Evolutionary conservation across 2,113 vertebrate species (phyloP), one percentile per base, ranked within the genome.

Genomic region (Pelecanus crispus): DNA sequence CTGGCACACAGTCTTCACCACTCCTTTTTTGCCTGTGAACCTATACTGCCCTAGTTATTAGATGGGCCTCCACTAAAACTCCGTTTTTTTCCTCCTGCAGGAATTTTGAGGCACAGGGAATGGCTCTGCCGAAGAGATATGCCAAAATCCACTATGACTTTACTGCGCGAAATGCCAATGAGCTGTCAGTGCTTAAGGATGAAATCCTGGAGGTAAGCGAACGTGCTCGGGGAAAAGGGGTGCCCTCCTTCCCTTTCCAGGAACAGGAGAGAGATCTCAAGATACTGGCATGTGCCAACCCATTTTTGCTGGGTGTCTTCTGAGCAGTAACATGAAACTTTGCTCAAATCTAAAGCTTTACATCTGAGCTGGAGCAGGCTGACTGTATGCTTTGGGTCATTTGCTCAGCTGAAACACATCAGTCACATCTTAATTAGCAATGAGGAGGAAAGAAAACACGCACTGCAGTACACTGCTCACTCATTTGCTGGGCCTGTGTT

Each of bases 111-210:
- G 97, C 96, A 20, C 97, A 95, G 56, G 97, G 92, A 31, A 96
- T 97, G 91, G 89, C 96, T 59, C 83, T 59, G 17, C 52, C 88
- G 11, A 98, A 97, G 47, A 99, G 98, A 98, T 99, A 98, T 61
- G 99, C 98, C 98, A 99, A 98, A 98, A 98, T 99, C 52, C 98
- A 97, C 85, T 99, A 99, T 14, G 98, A 99, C 97, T 99, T 99
- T 95, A 99, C 99, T 0, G 99, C 99, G 1, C 98, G 98, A 24
- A 99, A 99, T 36, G 98, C 98, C 97, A 99, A 98, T 0, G 99
- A 99, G 96, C 98, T 99, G 56, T 99, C 99, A 1, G 99, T 99
- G 87, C 98, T 99, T 68, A 99, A 99, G 97, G 99, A 99, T 17
- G 99, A 99, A 85, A 96, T 99, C 93, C 97, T 99, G 9, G 99